Conservation (phyloP, 2,888 invertebrate genomes). For the Ganaspis brasiliensis region DNA sequence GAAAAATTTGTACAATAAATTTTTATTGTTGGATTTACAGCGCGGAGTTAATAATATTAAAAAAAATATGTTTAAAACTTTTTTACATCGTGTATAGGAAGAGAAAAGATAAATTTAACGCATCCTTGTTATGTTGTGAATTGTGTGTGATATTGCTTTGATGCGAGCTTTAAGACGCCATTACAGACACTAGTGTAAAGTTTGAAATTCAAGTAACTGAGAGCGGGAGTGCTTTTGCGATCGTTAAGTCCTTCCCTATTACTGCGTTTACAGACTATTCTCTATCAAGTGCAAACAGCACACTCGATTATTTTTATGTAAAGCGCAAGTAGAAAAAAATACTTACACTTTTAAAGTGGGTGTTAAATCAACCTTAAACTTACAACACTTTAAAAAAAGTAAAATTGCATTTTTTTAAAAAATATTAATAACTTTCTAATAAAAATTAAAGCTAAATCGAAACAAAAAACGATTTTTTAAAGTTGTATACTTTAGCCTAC, state of each 20-base stretch:
- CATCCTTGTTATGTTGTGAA: constrained; percentile 3
- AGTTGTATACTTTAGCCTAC: no score
- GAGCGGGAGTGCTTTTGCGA: constrained; percentile 8
- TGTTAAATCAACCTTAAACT: not conserved
- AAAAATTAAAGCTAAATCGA: no score
- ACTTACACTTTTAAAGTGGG: not conserved
- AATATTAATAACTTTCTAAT: no score
- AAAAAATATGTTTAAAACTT: not conserved
- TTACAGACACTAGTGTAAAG: constrained; percentile 30
- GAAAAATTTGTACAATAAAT: no score
- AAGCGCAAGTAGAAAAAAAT: not conserved
- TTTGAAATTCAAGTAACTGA: constrained; percentile 19
- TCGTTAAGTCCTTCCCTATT: constrained; percentile 27
- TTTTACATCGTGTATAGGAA: not conserved
- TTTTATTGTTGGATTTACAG: no score
- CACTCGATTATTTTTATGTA: constrained; percentile 1
- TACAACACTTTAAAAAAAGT: not conserved
- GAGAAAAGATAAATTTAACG: constrained; percentile 17
- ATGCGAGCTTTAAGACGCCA: constrained; percentile 19
- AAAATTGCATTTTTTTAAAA: no score
- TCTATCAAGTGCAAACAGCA: constrained; percentile 16
- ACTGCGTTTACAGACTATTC: constrained; percentile 23
- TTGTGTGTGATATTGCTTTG: constrained; percentile 12
- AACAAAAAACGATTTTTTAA: no score
- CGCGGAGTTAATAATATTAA: not conserved